These are phyloP conservation scores for Sebastes reedi DNA, from an alignment of 2,797 vertebrate genomes.

Conservation along the genomic window DNA sequence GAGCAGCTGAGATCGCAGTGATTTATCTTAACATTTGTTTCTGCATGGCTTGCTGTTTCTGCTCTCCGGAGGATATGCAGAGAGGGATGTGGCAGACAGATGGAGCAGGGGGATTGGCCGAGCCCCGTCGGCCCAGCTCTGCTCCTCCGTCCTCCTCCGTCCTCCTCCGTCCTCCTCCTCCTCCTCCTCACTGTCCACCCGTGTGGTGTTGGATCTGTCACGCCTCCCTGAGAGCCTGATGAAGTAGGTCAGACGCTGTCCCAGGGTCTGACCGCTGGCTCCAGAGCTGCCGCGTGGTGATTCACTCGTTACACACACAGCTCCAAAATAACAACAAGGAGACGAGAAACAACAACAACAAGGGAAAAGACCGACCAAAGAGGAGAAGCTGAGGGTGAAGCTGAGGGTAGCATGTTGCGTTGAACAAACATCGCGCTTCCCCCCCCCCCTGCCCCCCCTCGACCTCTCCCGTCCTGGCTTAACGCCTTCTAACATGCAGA, in stretches of 20 bases:
- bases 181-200: slow-evolving; percentile 38
- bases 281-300: slow-evolving; percentile 56
- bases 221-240: slow-evolving; percentile 68
- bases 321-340: slow-evolving; percentile 50
- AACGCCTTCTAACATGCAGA: slow-evolving; percentile 48
- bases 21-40: slow-evolving; percentile 81
- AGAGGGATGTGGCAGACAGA: slow-evolving; percentile 72
- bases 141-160: slow-evolving; percentile 35
- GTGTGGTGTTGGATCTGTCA: slow-evolving; percentile 64
- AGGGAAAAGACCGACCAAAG: background rate
- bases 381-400: background rate
- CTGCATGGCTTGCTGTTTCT: slow-evolving; percentile 73
- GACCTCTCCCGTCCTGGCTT: slow-evolving; percentile 26
- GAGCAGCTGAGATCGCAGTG: slow-evolving; percentile 63
- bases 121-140: slow-evolving; percentile 51
- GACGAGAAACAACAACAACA: background rate
- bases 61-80: slow-evolving; percentile 69
- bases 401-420: background rate
- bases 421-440: slow-evolving; percentile 48
- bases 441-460: slow-evolving; percentile 1
- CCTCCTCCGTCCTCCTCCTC: slow-evolving; percentile 33
- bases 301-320: slow-evolving; percentile 62
- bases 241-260: slow-evolving; percentile 80
- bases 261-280: slow-evolving; percentile 76
- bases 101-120: slow-evolving; percentile 65